Percentiles rank a stretch among this genome's conserved stretches.
Evolutionary conservation across 2,113 vertebrate genomes (phyloP).

Genomic region (Sarotherodon lohbergeri): DNA sequence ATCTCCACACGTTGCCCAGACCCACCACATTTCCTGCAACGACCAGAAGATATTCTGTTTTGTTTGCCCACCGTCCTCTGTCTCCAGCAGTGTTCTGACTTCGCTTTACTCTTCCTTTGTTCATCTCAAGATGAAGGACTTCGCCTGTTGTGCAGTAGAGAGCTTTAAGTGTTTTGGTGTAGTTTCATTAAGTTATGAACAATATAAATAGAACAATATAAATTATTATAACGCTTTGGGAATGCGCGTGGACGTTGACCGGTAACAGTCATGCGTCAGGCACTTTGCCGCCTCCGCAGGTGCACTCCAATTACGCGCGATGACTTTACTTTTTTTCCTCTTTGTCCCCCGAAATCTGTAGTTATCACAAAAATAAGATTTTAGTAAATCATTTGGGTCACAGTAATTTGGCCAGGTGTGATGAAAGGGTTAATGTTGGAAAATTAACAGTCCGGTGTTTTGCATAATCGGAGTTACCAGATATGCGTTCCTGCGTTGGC

Average conservation of each 20-base stretch:
- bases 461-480: accelerated
- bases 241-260: neutral
- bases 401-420: neutral
- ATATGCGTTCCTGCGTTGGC: neutral
- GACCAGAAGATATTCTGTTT: conserved; percentile 12
- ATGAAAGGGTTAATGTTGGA: neutral
- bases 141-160: neutral
- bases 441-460: neutral
- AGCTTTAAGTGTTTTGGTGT: neutral
- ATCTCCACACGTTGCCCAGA: conserved; percentile 76
- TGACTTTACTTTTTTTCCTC: neutral
- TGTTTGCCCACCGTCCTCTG: neutral
- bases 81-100: neutral
- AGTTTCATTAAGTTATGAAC: neutral
- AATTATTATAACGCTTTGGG: neutral
- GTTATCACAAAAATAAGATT: neutral
- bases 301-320: neutral
- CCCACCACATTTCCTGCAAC: conserved; percentile 72
- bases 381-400: neutral
- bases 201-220: neutral
- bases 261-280: neutral
- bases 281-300: neutral
- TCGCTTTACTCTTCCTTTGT: neutral
- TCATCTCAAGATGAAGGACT: neutral
- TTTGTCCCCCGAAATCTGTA: neutral